Base-by-base conservation (phyloP, 2,888 invertebrate species). In the Tupiocoris notatus region DNA sequence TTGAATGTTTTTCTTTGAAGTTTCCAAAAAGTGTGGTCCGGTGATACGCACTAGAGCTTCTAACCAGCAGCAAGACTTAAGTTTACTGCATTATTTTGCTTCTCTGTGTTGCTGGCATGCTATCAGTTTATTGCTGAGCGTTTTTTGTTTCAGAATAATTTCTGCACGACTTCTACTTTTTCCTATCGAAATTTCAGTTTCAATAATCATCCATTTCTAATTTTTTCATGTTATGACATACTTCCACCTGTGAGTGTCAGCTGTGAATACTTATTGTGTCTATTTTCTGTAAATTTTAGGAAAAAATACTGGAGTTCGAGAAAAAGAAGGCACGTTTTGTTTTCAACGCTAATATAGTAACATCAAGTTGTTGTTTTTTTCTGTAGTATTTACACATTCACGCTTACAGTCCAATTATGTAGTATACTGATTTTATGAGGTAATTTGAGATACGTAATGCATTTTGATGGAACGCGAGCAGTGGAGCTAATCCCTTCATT, bases 311-410 rank as follows among this genome's bases (percentile, higher is more conserved):
- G 86, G 85, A 86, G 84, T 85, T 87, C 85, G 87, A 87, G 84
- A 86, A 84, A 84, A 84, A 85, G 83, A 88, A 88, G 88, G 88
- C 88, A 88, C 86, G 88, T 88, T 84, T 68, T 66, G 24, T 74
- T 75, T 39, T 21, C 67, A 24, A 67, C 67, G 62, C 68, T 68
- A 61, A 39, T 39, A 39, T 39, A 7, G 12, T 39, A 22, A 22
- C 21, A 22, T 22, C 24, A 12, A 2, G 17, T 64, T 23, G 12
- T 2, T 9, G 22, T 17, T 66, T 25, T 66, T 39, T 65, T n/a
- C 24, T 39, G 25, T 18, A 20, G 39, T n/a, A 9, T 39, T 39
- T 3, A 39, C 39, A 39, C 39, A 7, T 39, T 12, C 39, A 39
- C 39, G 39, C 39, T 39, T 39, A 39, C 39, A 7, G 39, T 39